Percentiles rank a stretch among this genome's conserved stretches.
phyloP scores from a whole-genome alignment of 2,888 invertebrate species.

The Leptogaster cylindrica region DNA sequence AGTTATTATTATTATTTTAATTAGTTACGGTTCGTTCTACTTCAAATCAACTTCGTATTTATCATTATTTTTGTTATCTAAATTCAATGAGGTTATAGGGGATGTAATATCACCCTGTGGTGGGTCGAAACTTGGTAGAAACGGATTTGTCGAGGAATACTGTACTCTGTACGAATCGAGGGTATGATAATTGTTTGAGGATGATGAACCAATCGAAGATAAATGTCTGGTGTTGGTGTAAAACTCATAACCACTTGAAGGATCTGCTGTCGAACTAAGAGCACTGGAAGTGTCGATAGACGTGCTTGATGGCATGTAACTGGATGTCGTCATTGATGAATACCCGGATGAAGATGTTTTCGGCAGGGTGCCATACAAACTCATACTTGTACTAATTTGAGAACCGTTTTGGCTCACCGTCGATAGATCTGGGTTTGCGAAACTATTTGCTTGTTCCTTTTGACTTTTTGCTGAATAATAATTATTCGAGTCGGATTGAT shows the following conservation, averaged over 20 bases:
- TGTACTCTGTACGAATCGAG: conserved; percentile 62
- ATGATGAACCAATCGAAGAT: conserved; percentile 40
- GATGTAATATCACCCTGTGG: conserved; percentile 51
- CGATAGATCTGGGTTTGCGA: conserved; percentile 55
- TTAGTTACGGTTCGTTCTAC: conserved; percentile 51
- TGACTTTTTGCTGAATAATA: conserved; percentile 56
- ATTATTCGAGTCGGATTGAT: conserved; percentile 54
- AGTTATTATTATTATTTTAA: too few species aligned
- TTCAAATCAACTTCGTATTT: conserved; percentile 61
- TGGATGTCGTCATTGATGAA: conserved; percentile 39
- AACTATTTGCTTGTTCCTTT: conserved; percentile 50
- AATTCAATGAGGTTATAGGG: conserved; percentile 57
- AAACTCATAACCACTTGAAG: conserved; percentile 60
- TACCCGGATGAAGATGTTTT: conserved; percentile 52
- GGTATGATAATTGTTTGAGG: conserved; percentile 59
- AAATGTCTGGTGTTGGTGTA: conserved; percentile 51
- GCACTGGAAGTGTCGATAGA: conserved; percentile 52
- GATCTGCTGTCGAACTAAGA: conserved; percentile 60
- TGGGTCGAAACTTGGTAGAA: conserved; percentile 61
- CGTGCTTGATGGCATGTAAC: conserved; percentile 47
- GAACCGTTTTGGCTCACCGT: conserved; percentile 53
- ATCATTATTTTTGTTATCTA: conserved; percentile 56
- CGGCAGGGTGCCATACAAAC: conserved; percentile 61
- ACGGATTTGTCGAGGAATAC: conserved; percentile 63
- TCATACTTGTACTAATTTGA: conserved; percentile 54